These are phyloP conservation scores for Todus mexicanus DNA, from an alignment of 2,797 vertebrate genomes.

Conservation along the genomic window DNA sequence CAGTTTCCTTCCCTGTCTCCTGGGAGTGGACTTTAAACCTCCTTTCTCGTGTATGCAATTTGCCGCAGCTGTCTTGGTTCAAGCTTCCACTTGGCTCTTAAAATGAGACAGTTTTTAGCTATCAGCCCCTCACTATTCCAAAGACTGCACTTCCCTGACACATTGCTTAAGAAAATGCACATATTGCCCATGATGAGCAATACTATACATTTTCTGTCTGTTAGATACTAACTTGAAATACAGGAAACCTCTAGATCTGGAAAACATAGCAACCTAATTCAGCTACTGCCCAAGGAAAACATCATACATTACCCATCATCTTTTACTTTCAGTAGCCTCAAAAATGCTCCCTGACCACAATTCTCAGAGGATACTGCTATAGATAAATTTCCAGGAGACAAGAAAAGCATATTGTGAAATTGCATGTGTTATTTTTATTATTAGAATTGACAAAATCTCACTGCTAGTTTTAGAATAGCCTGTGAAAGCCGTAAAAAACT, in stretches of 20 bases:
- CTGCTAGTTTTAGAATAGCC: not conserved
- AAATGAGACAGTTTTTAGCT: not conserved
- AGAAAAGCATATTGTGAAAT: not conserved
- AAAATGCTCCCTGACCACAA: not conserved
- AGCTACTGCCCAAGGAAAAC: not conserved
- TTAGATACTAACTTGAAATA: not conserved
- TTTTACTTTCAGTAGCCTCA: not conserved
- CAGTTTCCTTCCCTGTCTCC: not conserved
- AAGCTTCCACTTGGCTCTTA: not conserved
- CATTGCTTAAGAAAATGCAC: not conserved
- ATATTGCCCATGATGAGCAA: not conserved
- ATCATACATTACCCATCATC: not conserved
- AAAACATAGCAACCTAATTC: not conserved
- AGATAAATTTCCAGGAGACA: slow-evolving; percentile 1
- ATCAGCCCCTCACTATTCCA: not conserved
- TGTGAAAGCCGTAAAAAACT: not conserved
- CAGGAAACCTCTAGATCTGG: not conserved
- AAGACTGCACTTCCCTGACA: not conserved
- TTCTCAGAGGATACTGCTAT: not conserved
- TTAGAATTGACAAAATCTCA: not conserved
- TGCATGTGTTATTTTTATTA: slow-evolving; percentile 4
- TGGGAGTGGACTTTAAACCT: not conserved
- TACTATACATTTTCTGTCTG: not conserved
- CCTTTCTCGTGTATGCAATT: not conserved
- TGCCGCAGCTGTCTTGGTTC: not conserved